These are phyloP conservation scores for Steromphala cineraria DNA, from an alignment of 2,888 invertebrate genomes.

Conservation along the genomic window DNA sequence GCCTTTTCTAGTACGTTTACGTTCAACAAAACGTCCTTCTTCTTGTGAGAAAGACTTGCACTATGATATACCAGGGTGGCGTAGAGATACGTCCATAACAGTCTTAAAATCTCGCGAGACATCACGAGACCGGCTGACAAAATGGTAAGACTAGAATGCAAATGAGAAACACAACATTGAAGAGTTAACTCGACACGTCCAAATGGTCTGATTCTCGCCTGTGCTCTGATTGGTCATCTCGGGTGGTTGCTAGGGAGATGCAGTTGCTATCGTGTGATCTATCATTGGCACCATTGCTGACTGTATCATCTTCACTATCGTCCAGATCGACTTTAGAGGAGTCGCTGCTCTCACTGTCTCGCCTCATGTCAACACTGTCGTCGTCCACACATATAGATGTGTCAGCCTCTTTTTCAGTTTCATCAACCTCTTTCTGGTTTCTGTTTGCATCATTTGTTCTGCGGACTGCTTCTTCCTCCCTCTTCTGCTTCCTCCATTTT, in stretches of 20 bases:
- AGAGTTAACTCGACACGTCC: not conserved
- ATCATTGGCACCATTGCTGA: not conserved
- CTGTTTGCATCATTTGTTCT: conserved; percentile 20
- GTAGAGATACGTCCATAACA: not conserved
- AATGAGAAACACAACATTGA: not conserved
- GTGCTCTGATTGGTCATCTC: not conserved
- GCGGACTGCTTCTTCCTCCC: conserved; percentile 78
- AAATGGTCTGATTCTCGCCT: not conserved
- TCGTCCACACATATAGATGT: conserved; percentile 26
- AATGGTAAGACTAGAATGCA: not conserved
- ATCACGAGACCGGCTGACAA: too few relatives aligned
- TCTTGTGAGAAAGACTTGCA: not conserved
- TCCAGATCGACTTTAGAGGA: not conserved
- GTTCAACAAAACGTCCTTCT: too few relatives aligned
- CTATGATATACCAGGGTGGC: not conserved
- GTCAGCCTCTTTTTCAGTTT: conserved; percentile 22
- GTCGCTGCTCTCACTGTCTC: not conserved
- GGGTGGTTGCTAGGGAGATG: not conserved
- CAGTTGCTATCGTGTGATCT: not conserved
- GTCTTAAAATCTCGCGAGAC: not conserved
- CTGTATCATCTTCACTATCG: not conserved
- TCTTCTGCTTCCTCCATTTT: conserved; percentile 96
- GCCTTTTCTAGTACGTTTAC: too few relatives aligned
- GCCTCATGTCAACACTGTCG: conserved; percentile 8
- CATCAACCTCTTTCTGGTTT: not conserved